Evolutionary conservation across 37 sponge, comb jelly and placozoan genomes (phyloP), one percentile per base, ranked within the genome.

Genomic region (Ianthella basta): DNA sequence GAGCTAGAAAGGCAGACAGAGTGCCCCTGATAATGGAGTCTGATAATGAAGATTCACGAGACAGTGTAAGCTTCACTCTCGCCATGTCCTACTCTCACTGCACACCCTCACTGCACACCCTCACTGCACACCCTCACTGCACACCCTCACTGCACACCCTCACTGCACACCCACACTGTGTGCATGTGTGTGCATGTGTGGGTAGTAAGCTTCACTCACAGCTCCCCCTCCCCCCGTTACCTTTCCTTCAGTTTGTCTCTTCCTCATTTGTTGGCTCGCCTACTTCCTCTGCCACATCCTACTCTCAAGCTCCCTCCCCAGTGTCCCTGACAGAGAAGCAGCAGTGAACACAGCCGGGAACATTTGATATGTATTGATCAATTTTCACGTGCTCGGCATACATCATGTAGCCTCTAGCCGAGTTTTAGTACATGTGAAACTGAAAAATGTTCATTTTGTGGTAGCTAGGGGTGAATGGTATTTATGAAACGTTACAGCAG

Each of bases 271-370:
- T 80, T 15, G 63, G 15, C 15, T 88, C 89, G 15, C 92, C 92
- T 5, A 41, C 92, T 35, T 88, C 89, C 50, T 88, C 92, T 36
- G 88, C 85, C 56, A 83, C 86, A 10, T 92, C 92, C 29, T 36
- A 40, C 21, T 92, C 92, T 21, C 89, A 86, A 64, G 89, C 86
- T 20, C 92, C 92, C 38, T 92, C 92, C 1, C 92, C 92, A 16
- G 88, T 89, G 32, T 92, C 92, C 37, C 38, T 75, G 41, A 53
- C 37, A 16, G 78, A 75, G 25, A 75, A 24, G 40, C 78, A 75
- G 38, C 54, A 36, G 25, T 27, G 29, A 29, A 2, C 29, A 27
- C 64, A 29, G 4, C 14, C n/a, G n/a, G n/a, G n/a, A n/a, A 10
- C 64, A 61, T 44, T 44, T 3, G 50, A 8, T 44, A 8, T 8